Percentiles rank a stretch among this genome's conserved stretches.
These are phyloP conservation scores for Leptinotarsa haldemani DNA, from an alignment of 2,888 invertebrate species.

Conservation along the genomic window DNA sequence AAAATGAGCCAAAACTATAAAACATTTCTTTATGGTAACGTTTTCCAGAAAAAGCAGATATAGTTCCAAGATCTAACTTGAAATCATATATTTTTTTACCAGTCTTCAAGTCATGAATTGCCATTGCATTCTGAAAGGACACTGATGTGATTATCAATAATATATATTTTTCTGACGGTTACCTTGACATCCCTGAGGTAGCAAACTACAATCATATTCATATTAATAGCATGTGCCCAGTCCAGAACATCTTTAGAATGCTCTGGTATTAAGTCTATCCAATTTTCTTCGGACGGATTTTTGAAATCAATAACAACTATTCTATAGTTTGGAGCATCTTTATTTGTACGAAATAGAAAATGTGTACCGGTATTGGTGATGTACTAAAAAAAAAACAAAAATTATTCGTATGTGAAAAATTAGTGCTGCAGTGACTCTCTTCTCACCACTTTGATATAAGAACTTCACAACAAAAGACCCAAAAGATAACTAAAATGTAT, in stretches of 20 bases:
- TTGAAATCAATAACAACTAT: constrained; percentile 85
- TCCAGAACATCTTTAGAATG: constrained; percentile 89
- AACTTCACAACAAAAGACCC: too few relatives aligned
- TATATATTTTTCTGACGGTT: constrained; percentile 47
- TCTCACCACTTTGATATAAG: too few relatives aligned
- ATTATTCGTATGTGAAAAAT: not conserved
- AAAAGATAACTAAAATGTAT: too few relatives aligned
- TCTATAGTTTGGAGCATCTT: constrained; percentile 91
- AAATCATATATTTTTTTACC: constrained; percentile 82
- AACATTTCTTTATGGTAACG: constrained; percentile 90
- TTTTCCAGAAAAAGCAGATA: constrained; percentile 86
- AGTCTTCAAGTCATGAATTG: constrained; percentile 79
- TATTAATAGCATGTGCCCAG: constrained; percentile 86
- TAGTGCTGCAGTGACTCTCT: too few relatives aligned
- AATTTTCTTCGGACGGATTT: constrained; percentile 79
- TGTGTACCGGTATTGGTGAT: constrained; percentile 87
- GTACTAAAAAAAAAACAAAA: constrained; percentile 74
- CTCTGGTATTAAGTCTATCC: constrained; percentile 87
- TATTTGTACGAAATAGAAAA: constrained; percentile 91
- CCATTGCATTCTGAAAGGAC: constrained; percentile 78
- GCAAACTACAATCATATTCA: constrained; percentile 86
- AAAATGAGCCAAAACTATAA: constrained; percentile 93
- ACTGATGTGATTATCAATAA: not conserved
- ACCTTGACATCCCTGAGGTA: constrained; percentile 97
- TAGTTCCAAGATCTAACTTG: constrained; percentile 86